Base-by-base conservation (phyloP, 2,888 invertebrate species). In the Agrypnus murinus region DNA sequence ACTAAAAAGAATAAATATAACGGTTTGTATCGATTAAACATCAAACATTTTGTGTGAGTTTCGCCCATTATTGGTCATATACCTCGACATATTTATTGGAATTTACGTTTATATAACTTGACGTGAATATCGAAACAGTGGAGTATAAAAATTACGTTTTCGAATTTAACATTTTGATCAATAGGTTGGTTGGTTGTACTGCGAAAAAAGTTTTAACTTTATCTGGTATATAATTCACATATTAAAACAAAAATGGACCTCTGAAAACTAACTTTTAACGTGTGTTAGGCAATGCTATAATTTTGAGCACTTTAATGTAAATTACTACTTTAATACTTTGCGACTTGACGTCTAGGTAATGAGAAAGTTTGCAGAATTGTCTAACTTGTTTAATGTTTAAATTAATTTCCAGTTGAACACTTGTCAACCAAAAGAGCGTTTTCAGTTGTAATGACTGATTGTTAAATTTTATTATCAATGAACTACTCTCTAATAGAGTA, bases 101-200 rank as follows among this genome's bases (percentile, higher is more conserved):
- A 46, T 46, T 46, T 46, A 15, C 46, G 46, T 46, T 15, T 46
- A 19, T 46, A 12, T 40, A 46, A 14, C 17, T 15, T 19, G 17
- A 46, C 14, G 17, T 46, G 9, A 15, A 46, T n/a, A 46, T 25
- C 46, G 17, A 25, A 25, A 25, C 46, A 19, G 10, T 46, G 9
- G 14, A 46, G 46, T 9, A 17, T 46, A 14, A 46, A 46, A 14
- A 46, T 15, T 14, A 19, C 46, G 17, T 46, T 46, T 46, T 14
- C 46, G 3, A 9, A 17, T n/a, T 46, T 17, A 9, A 17, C 7
- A 15, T 19, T 46, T 15, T 14, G 7, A 17, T 15, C 15, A 46
- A 48, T 48, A 19, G 31, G 25, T 2, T 25, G n/a, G n/a, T n/a
- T n/a, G n/a, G n/a, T n/a, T n/a, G n/a, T n/a, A n/a, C n/a, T n/a